Percentiles rank a stretch among this genome's conserved stretches.
phyloP scores from a whole-genome alignment of 2,113 vertebrate species.

The Rhadina sibilatrix region DNA sequence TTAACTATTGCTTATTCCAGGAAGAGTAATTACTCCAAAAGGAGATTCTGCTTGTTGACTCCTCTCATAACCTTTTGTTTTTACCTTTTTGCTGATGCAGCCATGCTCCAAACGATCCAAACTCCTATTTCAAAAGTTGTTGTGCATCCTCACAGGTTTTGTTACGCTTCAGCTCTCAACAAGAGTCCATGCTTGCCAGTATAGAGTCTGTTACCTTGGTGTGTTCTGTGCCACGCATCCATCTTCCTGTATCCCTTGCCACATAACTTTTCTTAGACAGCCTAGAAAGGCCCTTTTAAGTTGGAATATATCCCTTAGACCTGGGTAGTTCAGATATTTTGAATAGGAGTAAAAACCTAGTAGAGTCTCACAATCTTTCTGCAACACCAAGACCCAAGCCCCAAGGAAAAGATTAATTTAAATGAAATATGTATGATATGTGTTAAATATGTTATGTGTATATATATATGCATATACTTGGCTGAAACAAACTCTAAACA shows the following conservation, averaged over 20 bases:
- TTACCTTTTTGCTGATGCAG: background rate
- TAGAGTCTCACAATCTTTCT: background rate
- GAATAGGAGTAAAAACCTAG: background rate
- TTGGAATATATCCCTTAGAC: background rate
- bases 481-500: background rate
- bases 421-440: background rate
- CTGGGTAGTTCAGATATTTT: background rate
- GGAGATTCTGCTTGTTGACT: background rate
- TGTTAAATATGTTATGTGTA: background rate
- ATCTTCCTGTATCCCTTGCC: background rate
- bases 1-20: constrained; percentile 19
- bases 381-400: background rate
- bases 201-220: background rate
- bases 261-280: background rate
- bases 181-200: background rate
- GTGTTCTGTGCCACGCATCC: fast-evolving
- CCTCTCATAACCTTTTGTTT: background rate
- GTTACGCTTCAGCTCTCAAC: background rate
- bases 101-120: background rate
- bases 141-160: background rate
- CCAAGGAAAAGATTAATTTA: background rate
- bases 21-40: background rate
- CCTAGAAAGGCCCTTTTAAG: background rate
- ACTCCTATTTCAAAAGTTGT: background rate
- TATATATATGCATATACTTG: background rate